phyloP scores from a whole-genome alignment of 2,113 vertebrate genomes.

The Neopipo cinnamomea region DNA sequence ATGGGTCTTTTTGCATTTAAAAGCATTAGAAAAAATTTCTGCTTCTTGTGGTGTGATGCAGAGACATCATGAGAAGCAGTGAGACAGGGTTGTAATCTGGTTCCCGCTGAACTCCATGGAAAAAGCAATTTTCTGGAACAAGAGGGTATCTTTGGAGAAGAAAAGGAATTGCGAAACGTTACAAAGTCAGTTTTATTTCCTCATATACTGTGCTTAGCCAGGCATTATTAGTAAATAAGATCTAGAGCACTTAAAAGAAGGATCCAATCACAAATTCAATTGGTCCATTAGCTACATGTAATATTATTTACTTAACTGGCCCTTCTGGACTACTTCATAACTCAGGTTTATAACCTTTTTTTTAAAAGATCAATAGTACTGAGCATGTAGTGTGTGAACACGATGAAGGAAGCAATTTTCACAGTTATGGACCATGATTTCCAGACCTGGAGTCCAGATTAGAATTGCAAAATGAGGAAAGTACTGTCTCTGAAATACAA shows the following conservation, averaged over 20 bases:
- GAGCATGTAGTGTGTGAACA: neutral
- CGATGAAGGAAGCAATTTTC: neutral
- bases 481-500: neutral
- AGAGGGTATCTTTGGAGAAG: neutral
- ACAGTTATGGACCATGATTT: neutral
- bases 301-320: slow-evolving; percentile 55
- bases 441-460: neutral
- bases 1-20: neutral
- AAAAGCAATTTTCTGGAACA: neutral
- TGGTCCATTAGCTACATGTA: slow-evolving; percentile 36
- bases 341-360: slow-evolving; percentile 51
- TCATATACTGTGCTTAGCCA: neutral
- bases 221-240: slow-evolving; percentile 60
- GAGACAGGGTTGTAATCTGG: neutral
- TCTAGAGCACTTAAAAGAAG: slow-evolving; percentile 37
- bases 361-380: slow-evolving; percentile 11
- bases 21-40: neutral
- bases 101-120: neutral
- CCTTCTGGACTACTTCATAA: slow-evolving; percentile 39
- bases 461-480: neutral
- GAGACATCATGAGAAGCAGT: neutral
- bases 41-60: neutral
- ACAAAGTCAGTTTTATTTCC: slow-evolving; percentile 15
- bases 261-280: slow-evolving; percentile 43
- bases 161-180: neutral